Conservation (phyloP, 2,113 vertebrate species). For the Anser brachyrhynchus region DNA sequence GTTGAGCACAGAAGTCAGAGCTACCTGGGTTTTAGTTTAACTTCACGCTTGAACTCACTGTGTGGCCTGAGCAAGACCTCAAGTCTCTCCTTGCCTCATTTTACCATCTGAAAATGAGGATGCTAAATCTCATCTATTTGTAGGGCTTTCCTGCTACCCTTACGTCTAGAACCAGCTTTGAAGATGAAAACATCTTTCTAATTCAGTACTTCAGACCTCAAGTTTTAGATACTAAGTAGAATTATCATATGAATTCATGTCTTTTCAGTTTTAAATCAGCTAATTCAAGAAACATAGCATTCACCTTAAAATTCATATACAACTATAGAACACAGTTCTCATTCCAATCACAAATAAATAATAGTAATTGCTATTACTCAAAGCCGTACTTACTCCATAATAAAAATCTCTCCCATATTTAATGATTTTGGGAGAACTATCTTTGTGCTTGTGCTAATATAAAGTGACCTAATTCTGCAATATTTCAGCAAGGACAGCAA, state of each 20-base stretch:
- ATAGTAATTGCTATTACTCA: not conserved
- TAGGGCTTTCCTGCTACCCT: not conserved
- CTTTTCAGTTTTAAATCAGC: not conserved
- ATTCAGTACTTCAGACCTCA: not conserved
- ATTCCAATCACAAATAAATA: not conserved
- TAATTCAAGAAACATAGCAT: not conserved
- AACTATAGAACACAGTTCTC: not conserved
- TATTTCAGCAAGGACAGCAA: not conserved
- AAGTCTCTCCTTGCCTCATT: not conserved
- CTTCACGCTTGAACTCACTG: not conserved
- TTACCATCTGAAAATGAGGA: not conserved
- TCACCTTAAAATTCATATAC: not conserved
- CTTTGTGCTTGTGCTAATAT: not conserved
- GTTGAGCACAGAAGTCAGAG: not conserved
- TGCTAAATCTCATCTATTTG: not conserved
- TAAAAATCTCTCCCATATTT: not conserved
- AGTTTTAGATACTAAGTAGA: not conserved
- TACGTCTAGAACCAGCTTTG: not conserved
- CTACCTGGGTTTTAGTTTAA: not conserved
- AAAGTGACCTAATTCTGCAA: not conserved
- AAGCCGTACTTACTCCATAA: not conserved
- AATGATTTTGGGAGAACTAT: not conserved
- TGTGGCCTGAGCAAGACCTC: not conserved
- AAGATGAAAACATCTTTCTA: not conserved
- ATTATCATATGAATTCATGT: not conserved